phyloP scores from a whole-genome alignment of 2,888 invertebrate species.

The Agrochola lota region DNA sequence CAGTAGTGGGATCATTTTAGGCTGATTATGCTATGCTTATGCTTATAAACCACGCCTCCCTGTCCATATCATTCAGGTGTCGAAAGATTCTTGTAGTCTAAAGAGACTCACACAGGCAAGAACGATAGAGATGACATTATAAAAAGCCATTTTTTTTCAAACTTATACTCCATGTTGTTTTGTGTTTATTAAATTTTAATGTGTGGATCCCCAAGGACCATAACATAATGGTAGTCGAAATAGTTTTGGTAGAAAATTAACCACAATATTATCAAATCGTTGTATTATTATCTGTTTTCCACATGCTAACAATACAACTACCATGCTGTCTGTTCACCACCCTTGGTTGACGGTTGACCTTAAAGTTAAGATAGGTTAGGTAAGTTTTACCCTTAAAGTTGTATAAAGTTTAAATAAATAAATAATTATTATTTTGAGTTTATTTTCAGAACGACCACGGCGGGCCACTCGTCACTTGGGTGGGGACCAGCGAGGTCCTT shows the following conservation, averaged over 20 bases:
- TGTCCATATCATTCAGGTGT: no score
- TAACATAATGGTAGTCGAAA: not conserved
- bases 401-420: not conserved
- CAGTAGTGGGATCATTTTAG: no score
- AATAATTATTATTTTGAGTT: not conserved
- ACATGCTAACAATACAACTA: not conserved
- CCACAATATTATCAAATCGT: not conserved
- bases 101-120: not conserved
- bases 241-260: no score
- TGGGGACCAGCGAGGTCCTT: conserved; percentile 69
- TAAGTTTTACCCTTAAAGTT: no score
- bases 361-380: no score
- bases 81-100: not conserved
- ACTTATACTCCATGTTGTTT: no score
- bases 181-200: not conserved
- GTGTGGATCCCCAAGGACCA: not conserved
- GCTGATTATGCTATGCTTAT: no score
- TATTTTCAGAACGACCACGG: conserved; percentile 79
- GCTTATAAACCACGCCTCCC: no score
- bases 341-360: not conserved
- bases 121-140: not conserved
- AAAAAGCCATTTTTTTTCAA: no score
- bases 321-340: not conserved
- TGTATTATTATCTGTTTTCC: not conserved
- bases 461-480: conserved; percentile 78